Evolutionary conservation across 1,140 invertebrate genomes (phyloP), one percentile per base, ranked within the genome.

Genomic region (Drosophila punjabiensis): DNA sequence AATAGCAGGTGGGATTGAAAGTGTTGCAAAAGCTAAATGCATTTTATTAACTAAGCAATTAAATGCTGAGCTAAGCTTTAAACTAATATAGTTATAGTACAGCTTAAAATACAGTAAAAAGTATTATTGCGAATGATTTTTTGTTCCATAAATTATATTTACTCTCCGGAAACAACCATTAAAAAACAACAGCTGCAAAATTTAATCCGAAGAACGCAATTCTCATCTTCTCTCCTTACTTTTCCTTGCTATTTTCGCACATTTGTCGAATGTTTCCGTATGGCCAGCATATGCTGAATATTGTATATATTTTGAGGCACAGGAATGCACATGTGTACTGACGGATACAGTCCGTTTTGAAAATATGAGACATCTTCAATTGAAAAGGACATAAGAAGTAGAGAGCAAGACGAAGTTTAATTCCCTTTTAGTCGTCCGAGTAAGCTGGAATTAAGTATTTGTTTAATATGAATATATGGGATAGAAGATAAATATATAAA

Each of bases 101-200:
- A 18, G 18, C 16, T 2, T 10, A 16, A 37, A 37, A 37, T 4
- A 6, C 18, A 0, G 0, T 9, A 5, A 30, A 20, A 16, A 8
- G 16, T 1, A 18, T 11, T 39, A 13, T 20, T 50, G 1, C 0
- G 7, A 35, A 43, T 24, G 13, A 18, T 48, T 24, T 66, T 28
- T 3, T 24, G 7, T 11, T 4, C 11, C 7, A 8, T 20, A 20
- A 66, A 50, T 69, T 20, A 69, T 33, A 4, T 33, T 16, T 4
- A 10, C 18, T 39, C 35, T 50, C 18, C 10, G 33, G 24, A 30
- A 30, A 14, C 24, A 43, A 33, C 7, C 35, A 66, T 52, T 52
- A 48, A 28, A 28, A 16, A 68, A 39, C 33, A 71, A 60, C 80
- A 86, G 81, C 67, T 86, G 84, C 61, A 66, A 88, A 33, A 69